Percentiles rank a stretch among this genome's conserved stretches.
phyloP scores from a whole-genome alignment of 2,888 invertebrate genomes.

The Microdon myrmicae region DNA sequence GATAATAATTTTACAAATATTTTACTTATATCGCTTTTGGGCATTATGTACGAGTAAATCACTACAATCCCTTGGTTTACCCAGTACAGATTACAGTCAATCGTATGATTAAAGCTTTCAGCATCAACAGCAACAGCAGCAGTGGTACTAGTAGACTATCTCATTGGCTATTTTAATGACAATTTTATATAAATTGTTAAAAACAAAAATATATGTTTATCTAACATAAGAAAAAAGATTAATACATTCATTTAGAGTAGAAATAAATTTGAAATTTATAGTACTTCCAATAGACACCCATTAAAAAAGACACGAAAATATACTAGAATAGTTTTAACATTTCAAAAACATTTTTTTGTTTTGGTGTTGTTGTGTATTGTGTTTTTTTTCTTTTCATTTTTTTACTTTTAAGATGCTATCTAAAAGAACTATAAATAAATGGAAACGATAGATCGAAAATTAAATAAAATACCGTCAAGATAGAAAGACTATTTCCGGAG shows the following conservation, averaged over 20 bases:
- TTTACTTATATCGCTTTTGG: not conserved
- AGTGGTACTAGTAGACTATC: constrained; percentile 65
- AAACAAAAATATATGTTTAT: constrained; percentile 50
- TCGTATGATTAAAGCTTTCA: constrained; percentile 43
- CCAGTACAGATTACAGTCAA: too few species aligned
- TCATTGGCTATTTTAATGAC: constrained; percentile 65
- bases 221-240: constrained; percentile 18
- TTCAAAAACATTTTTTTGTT: too few species aligned
- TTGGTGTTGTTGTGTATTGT: too few species aligned
- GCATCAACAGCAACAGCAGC: constrained; percentile 63
- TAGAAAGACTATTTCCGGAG: constrained; percentile 4
- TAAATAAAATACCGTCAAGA: constrained; percentile 14
- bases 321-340: too few species aligned
- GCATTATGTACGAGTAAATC: constrained; percentile 16
- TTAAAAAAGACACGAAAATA: too few species aligned
- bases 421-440: constrained; percentile 14
- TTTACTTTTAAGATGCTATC: too few species aligned
- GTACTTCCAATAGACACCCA: too few species aligned
- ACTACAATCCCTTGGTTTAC: constrained; percentile 19
- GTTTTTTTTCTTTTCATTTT: not conserved
- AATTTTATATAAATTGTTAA: constrained; percentile 55
- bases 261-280: constrained; percentile 4
- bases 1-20: constrained; percentile 35
- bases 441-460: constrained; percentile 13
- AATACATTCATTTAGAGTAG: not conserved